Percentiles rank a stretch among this genome's conserved stretches.
phyloP scores from a whole-genome alignment of 2,888 invertebrate genomes.

The Actias luna region DNA sequence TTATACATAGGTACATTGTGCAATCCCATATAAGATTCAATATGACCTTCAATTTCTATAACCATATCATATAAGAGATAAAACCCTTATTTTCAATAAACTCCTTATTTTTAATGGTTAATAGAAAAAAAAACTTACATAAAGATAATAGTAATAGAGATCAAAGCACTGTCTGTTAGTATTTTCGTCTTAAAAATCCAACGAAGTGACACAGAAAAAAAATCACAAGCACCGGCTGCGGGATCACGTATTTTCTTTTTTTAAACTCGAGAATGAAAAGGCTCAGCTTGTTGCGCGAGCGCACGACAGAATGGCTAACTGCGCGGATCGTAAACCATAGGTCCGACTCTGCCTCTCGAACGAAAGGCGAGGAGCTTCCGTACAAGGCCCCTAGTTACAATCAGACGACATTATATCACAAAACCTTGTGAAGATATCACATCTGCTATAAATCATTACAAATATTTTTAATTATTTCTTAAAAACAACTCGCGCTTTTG shows the following conservation, averaged over 20 bases:
- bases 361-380: slow-evolving; percentile 14
- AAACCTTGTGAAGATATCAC: too few relatives aligned
- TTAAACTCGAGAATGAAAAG: slow-evolving; percentile 31
- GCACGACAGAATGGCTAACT: slow-evolving; percentile 53
- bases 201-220: slow-evolving; percentile 38
- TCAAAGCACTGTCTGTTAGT: slow-evolving; percentile 39
- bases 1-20: neutral
- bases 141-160: slow-evolving; percentile 16
- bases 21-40: neutral
- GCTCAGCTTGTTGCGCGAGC: slow-evolving; percentile 42
- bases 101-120: neutral
- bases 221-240: slow-evolving; percentile 36
- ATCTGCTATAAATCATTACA: too few relatives aligned
- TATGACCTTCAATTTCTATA: neutral
- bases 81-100: neutral
- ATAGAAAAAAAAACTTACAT: slow-evolving; percentile 21
- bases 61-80: neutral
- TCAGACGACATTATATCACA: neutral
- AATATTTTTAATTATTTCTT: too few relatives aligned
- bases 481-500: too few relatives aligned
- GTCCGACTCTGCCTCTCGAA: slow-evolving; percentile 39
- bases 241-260: slow-evolving; percentile 26
- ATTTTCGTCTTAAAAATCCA: slow-evolving; percentile 46
- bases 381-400: slow-evolving; percentile 8
- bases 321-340: slow-evolving; percentile 57